Conservation (phyloP, 2,797 vertebrate genomes). For the Balearica regulorum region DNA sequence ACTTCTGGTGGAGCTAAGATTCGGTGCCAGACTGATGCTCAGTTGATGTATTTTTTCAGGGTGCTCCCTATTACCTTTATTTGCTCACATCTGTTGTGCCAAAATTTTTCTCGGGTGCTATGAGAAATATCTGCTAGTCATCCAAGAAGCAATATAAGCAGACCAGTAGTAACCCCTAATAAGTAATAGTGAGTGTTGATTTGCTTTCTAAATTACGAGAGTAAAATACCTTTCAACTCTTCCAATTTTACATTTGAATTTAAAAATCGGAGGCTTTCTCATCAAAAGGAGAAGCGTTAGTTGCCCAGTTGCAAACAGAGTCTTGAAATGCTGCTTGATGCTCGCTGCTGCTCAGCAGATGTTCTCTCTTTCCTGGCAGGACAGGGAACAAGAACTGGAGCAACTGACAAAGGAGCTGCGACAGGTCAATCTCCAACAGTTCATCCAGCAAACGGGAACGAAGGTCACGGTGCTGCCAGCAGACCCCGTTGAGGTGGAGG, state of each 20-base stretch:
- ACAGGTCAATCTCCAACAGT: conserved; percentile 98
- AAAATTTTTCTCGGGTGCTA: background rate
- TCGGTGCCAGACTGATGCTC: background rate
- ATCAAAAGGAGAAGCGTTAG: background rate
- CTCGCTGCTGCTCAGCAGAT: background rate
- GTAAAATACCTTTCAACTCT: background rate
- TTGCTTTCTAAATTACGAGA: background rate
- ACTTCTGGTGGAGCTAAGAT: background rate
- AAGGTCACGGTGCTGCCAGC: conserved; percentile 96
- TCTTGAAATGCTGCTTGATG: background rate
- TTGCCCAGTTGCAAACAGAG: background rate
- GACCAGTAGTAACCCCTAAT: background rate
- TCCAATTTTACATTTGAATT: background rate
- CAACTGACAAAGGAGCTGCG: conserved; percentile 96
- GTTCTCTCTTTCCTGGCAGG: conserved; percentile 71
- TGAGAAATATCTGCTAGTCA: background rate
- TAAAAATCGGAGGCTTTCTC: background rate
- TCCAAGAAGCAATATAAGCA: background rate
- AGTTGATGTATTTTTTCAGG: background rate
- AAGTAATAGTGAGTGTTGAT: background rate
- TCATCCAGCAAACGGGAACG: conserved; percentile 97
- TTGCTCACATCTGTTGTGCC: background rate
- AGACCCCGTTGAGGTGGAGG: conserved; percentile 85
- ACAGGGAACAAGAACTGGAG: conserved; percentile 94
- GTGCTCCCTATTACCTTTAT: background rate